A percentile compares a stretch with the other conserved stretches of the same genome.
Conservation (phyloP, 2,888 invertebrate species). For the Julus scanicus region DNA sequence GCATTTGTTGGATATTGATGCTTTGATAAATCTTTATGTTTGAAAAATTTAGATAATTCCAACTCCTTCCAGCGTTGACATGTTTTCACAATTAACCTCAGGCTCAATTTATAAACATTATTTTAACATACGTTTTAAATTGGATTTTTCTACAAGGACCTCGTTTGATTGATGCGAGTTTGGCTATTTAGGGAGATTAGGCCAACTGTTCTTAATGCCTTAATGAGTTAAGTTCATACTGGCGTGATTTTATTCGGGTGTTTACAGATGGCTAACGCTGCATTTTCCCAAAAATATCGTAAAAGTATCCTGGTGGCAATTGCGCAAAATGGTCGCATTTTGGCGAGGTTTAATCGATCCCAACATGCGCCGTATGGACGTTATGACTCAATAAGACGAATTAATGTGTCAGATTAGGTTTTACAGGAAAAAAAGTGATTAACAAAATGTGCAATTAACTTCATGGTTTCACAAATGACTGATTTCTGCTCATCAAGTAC, state of each 20-base stretch:
- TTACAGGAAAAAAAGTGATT: slow-evolving; percentile 41
- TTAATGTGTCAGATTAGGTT: slow-evolving; percentile 42
- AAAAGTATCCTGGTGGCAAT: background rate
- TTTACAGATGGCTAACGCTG: background rate
- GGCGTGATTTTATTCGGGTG: slow-evolving; percentile 28
- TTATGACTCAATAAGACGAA: slow-evolving; percentile 40
- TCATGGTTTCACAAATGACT: slow-evolving; percentile 47
- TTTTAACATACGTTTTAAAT: too few species aligned
- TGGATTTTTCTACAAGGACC: too few species aligned
- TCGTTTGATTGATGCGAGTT: background rate
- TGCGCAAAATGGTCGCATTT: background rate
- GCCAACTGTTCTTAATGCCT: background rate
- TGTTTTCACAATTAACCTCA: too few species aligned
- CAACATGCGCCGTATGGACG: background rate
- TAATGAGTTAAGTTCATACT: slow-evolving; percentile 12
- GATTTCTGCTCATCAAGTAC: slow-evolving; percentile 2
- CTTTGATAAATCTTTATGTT: too few species aligned
- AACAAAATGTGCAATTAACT: slow-evolving; percentile 47
- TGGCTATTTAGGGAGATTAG: background rate
- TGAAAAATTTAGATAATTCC: too few species aligned
- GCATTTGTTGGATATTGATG: too few species aligned
- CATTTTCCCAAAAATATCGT: background rate
- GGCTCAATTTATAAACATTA: too few species aligned
- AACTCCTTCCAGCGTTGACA: too few species aligned
- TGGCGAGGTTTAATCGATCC: background rate